phyloP scores from a whole-genome alignment of 2,888 invertebrate species.

The Drosophila anceps region DNA sequence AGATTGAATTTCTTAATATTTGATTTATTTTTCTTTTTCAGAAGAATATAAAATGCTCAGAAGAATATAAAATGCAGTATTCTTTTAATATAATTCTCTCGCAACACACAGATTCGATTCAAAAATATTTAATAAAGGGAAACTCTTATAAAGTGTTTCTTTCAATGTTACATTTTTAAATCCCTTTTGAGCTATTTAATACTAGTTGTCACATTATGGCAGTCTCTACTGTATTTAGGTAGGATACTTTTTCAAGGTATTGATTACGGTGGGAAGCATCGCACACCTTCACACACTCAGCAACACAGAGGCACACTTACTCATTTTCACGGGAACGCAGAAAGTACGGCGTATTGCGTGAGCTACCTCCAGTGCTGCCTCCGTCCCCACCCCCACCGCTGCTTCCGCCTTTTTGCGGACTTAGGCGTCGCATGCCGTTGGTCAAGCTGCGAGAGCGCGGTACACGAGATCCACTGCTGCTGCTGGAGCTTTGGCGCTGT shows the following conservation, averaged over 20 bases:
- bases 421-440: constrained; percentile 82
- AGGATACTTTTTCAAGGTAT: constrained; percentile 45
- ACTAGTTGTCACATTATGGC: not conserved
- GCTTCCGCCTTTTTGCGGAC: constrained; percentile 76
- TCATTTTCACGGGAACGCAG: constrained; percentile 84
- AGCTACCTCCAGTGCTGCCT: constrained; percentile 68
- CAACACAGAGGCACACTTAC: constrained; percentile 73
- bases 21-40: too few relatives aligned
- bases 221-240: constrained; percentile 21
- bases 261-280: constrained; percentile 75
- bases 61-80: too few relatives aligned
- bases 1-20: too few relatives aligned
- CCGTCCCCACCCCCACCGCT: constrained; percentile 50
- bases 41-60: too few relatives aligned
- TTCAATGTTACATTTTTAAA: too few relatives aligned
- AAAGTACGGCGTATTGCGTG: constrained; percentile 84
- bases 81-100: too few relatives aligned
- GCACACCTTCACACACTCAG: constrained; percentile 2
- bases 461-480: constrained; percentile 51
- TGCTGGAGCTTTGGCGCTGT: constrained; percentile 64
- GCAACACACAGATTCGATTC: too few relatives aligned
- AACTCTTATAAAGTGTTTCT: not conserved
- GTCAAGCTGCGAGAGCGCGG: constrained; percentile 84
- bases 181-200: not conserved
- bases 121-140: too few relatives aligned